A percentile compares a stretch with the other conserved stretches of the same genome.
phyloP scores from a whole-genome alignment of 2,113 vertebrate species.

The Thalassoma bifasciatum region DNA sequence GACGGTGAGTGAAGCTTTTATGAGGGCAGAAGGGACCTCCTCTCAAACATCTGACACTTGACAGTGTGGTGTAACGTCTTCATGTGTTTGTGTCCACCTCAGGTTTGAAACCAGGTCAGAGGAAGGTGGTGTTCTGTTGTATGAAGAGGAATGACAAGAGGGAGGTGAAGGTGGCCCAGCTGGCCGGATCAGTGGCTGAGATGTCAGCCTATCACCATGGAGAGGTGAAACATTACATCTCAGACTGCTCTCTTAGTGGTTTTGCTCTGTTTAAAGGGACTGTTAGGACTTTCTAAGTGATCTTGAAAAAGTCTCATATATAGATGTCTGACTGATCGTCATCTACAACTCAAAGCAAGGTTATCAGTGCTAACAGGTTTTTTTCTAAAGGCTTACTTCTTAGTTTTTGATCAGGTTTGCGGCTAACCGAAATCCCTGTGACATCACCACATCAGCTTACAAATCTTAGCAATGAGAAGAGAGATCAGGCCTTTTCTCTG shows the following conservation, averaged over 20 bases:
- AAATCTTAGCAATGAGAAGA: too few species aligned
- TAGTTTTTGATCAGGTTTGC: too few species aligned
- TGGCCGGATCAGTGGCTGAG: slow-evolving; percentile 97
- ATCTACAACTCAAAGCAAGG: too few species aligned
- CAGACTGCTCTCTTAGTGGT: neutral
- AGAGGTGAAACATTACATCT: slow-evolving; percentile 85
- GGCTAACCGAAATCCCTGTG: too few species aligned
- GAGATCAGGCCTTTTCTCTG: too few species aligned
- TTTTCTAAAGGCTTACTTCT: too few species aligned
- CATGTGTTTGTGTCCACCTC: slow-evolving; percentile 20
- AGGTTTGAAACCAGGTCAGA: slow-evolving; percentile 98
- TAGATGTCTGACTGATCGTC: too few species aligned
- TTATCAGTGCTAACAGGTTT: too few species aligned
- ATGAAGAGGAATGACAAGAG: slow-evolving; percentile 96
- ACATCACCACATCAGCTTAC: too few species aligned
- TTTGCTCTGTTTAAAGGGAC: neutral
- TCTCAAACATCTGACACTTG: neutral
- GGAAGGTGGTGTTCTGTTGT: slow-evolving; percentile 95
- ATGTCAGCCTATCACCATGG: slow-evolving; percentile 99
- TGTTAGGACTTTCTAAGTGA: too few species aligned
- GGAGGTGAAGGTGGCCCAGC: slow-evolving; percentile 97
- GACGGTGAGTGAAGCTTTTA: slow-evolving; percentile 85
- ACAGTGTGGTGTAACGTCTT: neutral
- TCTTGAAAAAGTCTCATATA: too few species aligned
- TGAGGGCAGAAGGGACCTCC: neutral